Percentiles rank a stretch among this genome's conserved stretches.
Conservation (phyloP, 2,113 vertebrate species). For the Panurus biarmicus region DNA sequence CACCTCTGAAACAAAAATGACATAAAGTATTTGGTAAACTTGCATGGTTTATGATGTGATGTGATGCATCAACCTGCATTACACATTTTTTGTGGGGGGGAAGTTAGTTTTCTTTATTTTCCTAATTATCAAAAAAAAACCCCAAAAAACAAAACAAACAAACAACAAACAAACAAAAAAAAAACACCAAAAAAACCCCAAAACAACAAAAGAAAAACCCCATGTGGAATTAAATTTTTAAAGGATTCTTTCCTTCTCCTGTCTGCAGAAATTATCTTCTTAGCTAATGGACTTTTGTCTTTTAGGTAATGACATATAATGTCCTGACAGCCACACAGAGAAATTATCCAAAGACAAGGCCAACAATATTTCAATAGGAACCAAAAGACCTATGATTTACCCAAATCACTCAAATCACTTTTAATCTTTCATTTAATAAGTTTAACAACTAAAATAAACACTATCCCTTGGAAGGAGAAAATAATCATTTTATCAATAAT, state of each 20-base stretch:
- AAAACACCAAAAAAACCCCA: no score
- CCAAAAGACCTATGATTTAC: background rate
- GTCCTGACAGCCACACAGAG: background rate
- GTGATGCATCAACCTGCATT: background rate
- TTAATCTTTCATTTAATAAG: background rate
- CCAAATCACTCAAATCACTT: background rate
- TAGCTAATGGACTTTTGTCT: background rate
- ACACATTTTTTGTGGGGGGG: background rate
- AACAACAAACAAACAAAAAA: no score
- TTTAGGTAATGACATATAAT: background rate
- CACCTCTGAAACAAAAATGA: background rate
- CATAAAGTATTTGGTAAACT: background rate
- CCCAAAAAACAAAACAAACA: no score
- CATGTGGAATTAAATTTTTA: background rate
- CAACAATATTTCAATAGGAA: background rate
- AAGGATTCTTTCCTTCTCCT: background rate
- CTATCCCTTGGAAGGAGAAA: background rate
- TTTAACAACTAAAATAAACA: background rate
- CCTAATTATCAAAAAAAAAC: background rate
- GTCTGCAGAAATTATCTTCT: background rate
- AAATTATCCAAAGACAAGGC: background rate
- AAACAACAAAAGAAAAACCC: no score
- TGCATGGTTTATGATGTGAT: background rate
- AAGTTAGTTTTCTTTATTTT: background rate
- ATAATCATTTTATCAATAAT: fast-evolving